phyloP scores from a whole-genome alignment of 2,113 vertebrate genomes.

The Gambusia holbrooki region DNA sequence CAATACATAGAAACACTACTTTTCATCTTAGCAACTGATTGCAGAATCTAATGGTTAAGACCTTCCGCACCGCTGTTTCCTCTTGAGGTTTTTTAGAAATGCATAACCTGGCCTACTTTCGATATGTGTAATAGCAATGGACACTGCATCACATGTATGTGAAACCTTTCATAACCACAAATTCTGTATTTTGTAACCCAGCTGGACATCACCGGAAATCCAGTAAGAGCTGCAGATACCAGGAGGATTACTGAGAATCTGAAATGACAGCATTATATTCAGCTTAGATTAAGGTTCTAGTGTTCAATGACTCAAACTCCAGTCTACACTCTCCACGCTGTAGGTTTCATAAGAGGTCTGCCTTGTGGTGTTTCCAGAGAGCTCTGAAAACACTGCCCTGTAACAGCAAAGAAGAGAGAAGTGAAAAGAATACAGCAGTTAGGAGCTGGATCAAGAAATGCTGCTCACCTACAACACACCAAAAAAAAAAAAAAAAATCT shows the following conservation, averaged over 20 bases:
- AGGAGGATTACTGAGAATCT: constrained; percentile 42
- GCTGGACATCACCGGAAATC: constrained; percentile 29
- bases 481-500: constrained; percentile 19
- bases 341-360: constrained; percentile 41
- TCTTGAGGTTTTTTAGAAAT: neutral
- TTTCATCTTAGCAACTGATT: neutral
- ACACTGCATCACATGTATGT: neutral
- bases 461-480: constrained; percentile 47
- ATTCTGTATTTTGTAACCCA: constrained; percentile 30
- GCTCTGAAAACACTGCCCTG: constrained; percentile 31
- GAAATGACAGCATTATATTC: constrained; percentile 38
- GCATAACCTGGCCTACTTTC: neutral
- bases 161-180: constrained; percentile 22
- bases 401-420: constrained; percentile 28
- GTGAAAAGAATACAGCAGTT: constrained; percentile 12
- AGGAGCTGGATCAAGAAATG: constrained; percentile 42
- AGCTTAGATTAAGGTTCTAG: constrained; percentile 34
- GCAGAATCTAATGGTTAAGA: neutral
- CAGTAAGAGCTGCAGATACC: constrained; percentile 31
- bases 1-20: neutral
- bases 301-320: constrained; percentile 41
- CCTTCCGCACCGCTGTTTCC: neutral
- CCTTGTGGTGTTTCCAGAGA: constrained; percentile 37
- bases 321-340: constrained; percentile 18
- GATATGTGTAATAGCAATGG: neutral